Evolutionary conservation across 2,113 vertebrate genomes (phyloP), one percentile per base, ranked within the genome.

Genomic region (Aplodontia rufa): DNA sequence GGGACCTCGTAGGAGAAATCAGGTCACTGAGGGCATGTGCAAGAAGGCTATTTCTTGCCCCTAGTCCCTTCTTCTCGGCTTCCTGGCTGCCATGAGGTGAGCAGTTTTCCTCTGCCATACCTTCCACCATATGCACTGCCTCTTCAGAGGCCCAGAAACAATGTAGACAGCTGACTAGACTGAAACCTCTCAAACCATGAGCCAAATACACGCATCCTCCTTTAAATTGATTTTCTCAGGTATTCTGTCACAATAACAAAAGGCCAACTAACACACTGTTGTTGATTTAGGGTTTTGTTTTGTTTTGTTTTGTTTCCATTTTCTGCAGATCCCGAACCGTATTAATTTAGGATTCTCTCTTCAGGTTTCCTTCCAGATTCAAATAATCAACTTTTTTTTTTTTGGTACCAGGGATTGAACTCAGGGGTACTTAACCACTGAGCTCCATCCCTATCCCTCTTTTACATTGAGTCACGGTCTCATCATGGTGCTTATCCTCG

Each of bases 261-360:
- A 35, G 32, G 32, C 64, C 35, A 16, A 66, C 28, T 14, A 16
- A 66, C 30, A 64, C 53, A 60, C 11, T 72, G 69, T 66, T 88
- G 55, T 71, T 87, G 53, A 7, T 78, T 12, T 26, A n/a, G 28
- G n/a, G n/a, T n/a, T n/a, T n/a, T n/a, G n/a, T n/a, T n/a, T n/a
- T n/a, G n/a, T n/a, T n/a, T n/a, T n/a, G n/a, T n/a, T n/a, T 32
- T 53, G 68, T 68, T 94, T 51, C 35, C 12, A 94, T 84, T 96
- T 96, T 93, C 66, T 85, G 69, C 42, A 95, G 81, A 94, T 64
- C 35, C 51, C 72, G 42, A 90, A 94, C 80, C 62, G 7, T 45
- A 62, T 53, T 84, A 93, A 53, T 51, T 49, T 58, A 84, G 40
- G 8, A n/a, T 66, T 78, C 80, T 16, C 55, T 76, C 49, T 35